Conservation (phyloP, 2,113 vertebrate genomes). For the Mobula birostris region DNA sequence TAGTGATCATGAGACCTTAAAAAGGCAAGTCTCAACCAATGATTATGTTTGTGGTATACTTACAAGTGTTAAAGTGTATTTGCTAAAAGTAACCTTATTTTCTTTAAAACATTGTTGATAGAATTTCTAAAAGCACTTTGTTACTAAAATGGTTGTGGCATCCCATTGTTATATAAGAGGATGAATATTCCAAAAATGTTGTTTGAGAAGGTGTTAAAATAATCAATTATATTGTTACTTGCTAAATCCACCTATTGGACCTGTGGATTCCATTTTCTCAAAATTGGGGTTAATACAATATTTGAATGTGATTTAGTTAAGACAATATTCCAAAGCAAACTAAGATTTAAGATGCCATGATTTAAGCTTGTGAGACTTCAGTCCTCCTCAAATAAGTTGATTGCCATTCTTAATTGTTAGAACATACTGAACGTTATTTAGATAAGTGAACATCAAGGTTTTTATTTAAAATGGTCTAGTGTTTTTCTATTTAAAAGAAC, state of each 20-base stretch:
- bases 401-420: not conserved
- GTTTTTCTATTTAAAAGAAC: not conserved
- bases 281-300: not conserved
- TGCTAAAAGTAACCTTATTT: not conserved
- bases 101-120: not conserved
- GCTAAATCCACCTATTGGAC: not conserved
- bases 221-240: not conserved
- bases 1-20: not conserved
- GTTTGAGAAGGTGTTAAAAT: not conserved
- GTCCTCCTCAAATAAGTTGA: not conserved
- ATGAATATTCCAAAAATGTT: not conserved
- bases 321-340: constrained; percentile 13
- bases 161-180: not conserved
- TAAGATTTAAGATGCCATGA: not conserved
- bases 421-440: not conserved
- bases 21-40: not conserved
- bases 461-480: not conserved
- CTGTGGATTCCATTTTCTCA: not conserved
- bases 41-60: not conserved
- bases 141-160: constrained; percentile 16
- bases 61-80: not conserved
- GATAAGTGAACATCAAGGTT: not conserved
- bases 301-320: not conserved
- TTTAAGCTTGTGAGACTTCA: not conserved
- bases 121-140: constrained; percentile 34